Base-by-base conservation (phyloP, 1,140 invertebrate genomes). In the Aleiodes sp. region DNA sequence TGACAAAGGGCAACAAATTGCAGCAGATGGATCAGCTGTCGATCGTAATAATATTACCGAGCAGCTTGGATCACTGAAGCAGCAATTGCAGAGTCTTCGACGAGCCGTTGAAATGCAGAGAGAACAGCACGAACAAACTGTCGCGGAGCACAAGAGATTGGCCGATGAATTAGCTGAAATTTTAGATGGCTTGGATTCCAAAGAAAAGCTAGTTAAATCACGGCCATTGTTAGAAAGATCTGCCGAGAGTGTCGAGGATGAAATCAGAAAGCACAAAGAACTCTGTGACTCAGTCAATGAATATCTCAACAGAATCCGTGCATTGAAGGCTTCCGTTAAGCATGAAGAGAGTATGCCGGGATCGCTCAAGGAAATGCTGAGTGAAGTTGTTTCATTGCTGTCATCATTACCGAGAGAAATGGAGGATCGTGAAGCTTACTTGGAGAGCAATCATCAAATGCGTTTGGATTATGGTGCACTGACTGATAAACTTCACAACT, bases 1-100 rank as follows among this genome's bases (percentile, higher is more conserved):
- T 19, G 96, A 98, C 75, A 97, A 97, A 84, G 96, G 95, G 0
- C 93, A 95, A 78, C 94, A 95, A 80, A 96, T 98, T 24, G 93
- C 94, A 7, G 90, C 91, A 0, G 96, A 98, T 85, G 94, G 95
- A 35, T 92, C 94, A 9, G 91, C 92, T 0, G 92, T 92, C 14
- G 95, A 97, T 78, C 90, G 93, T 70, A 96, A 97, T 77, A 91
- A 92, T 74, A 92, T 97, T 2, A 96, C 93, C 7, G 93, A 96
- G 77, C 91, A 97, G 73, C 75, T 97, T 12, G 94, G 97, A 76
- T 92, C 91, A 0, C 75, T 97, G 2, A 97, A 96, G 83, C 93
- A 94, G 79, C 92, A 96, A 71, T 80, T 97, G 0, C 90, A 94
- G 52, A 90, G 90, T 61, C 81, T 98, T 0, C 89, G 94, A 80